Evolutionary conservation across 2,888 invertebrate genomes (phyloP).

Genomic region (Glyphotaelius pellucidus): DNA sequence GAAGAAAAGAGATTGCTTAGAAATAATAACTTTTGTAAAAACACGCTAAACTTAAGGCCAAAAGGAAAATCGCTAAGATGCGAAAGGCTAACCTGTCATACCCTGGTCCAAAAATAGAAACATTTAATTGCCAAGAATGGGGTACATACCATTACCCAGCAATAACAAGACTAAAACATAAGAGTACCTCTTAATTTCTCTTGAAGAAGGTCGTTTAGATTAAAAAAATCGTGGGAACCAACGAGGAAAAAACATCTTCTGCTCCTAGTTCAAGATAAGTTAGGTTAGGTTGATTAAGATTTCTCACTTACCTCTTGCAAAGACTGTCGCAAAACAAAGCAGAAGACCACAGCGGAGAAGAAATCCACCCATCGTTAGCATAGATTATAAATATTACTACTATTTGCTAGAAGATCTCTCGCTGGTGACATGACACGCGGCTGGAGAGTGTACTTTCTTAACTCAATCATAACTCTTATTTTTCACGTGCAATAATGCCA

Average conservation of each 20-base stretch:
- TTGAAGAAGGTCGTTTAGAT: too few relatives aligned
- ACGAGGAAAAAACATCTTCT: neutral
- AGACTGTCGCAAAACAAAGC: neutral
- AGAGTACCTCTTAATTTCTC: neutral
- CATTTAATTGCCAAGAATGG: neutral
- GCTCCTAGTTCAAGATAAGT: neutral
- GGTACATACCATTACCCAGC: too few relatives aligned
- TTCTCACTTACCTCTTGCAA: neutral
- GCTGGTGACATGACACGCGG: neutral
- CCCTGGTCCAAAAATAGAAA: neutral
- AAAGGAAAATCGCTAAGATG: neutral
- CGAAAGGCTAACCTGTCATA: too few relatives aligned
- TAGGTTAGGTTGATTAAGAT: neutral
- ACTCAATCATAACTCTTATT: neutral
- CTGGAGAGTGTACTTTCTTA: neutral
- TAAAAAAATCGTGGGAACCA: neutral
- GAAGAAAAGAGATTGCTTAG: neutral
- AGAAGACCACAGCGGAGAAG: neutral
- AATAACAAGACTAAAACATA: neutral
- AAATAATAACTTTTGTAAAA: too few relatives aligned
- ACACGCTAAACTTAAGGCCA: neutral
- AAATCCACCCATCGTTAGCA: neutral
- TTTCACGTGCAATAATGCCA: neutral
- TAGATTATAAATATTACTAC: neutral
- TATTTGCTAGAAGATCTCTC: neutral